Evolutionary conservation across 2,797 vertebrate species (phyloP), one percentile per base, ranked within the genome.

Genomic region (Selene dorsalis): DNA sequence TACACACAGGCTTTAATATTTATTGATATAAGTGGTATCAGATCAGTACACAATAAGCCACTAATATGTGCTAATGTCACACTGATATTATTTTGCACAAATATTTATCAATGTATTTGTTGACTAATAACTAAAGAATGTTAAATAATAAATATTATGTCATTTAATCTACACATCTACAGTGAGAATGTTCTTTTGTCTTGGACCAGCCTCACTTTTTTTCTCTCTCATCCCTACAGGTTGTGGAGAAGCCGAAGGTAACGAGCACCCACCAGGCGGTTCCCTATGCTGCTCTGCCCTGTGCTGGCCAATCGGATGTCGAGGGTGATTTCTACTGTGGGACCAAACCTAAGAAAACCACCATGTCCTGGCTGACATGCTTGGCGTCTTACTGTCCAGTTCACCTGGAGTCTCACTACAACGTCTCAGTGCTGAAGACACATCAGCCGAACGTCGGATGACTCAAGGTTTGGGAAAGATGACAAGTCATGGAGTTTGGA

Each of bases 401-500:
- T 55, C 82, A 84, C 62, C 58, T 69, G 0, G 2, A 69, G 63
- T 38, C 79, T 77, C 82, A 87, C 58, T 22, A 58, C 76, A 66
- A 6, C 0, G 45, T 75, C 7, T 11, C 76, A 1, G 79, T 67
- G 50, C 17, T 84, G 48, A 28, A 28, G 41, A 63, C 16, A 4
- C 60, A 62, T 22, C 39, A 45, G 55, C 17, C 13, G 58, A 16
- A 35, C 53, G 0, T 57, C 56, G 0, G 41, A 59, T 2, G 35
- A 75, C 17, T 85, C 64, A 14, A 24, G n/a, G 28, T 82, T 87
- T n/a, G 76, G 82, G 1, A 45, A 11, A 35, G 64, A 77, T 17
- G 65, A 82, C 52, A 63, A 50, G 53, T 84, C 79, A 1, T 82
- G 85, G 73, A 68, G 57, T 28, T 60, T 82, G 18, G 72, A 84